These are phyloP conservation scores for Notechis scutatus DNA, from an alignment of 2,113 vertebrate species.

Conservation along the genomic window DNA sequence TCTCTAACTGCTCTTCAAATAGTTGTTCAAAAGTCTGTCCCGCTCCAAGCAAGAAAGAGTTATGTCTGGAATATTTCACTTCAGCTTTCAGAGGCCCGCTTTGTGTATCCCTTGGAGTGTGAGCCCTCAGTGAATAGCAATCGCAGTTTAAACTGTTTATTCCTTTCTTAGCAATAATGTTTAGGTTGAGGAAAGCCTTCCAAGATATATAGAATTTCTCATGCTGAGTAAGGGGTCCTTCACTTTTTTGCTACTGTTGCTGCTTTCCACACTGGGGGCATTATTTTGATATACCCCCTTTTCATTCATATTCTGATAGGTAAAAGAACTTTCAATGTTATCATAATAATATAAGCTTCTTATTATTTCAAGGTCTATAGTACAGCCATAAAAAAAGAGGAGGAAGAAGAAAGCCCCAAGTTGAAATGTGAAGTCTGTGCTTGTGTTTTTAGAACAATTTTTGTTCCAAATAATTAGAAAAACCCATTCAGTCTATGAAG, in stretches of 20 bases:
- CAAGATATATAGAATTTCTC: slow-evolving; percentile 76
- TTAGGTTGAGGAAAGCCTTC: slow-evolving; percentile 75
- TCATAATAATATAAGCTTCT: slow-evolving; percentile 66
- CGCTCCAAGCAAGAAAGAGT: slow-evolving; percentile 46
- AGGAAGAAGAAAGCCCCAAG: slow-evolving; percentile 54
- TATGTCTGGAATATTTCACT: slow-evolving; percentile 59
- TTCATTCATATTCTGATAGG: slow-evolving; percentile 56
- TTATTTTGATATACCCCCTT: slow-evolving; percentile 61
- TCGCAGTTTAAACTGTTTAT: slow-evolving; percentile 67
- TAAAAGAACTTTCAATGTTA: slow-evolving; percentile 68
- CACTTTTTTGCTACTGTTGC: slow-evolving; percentile 56
- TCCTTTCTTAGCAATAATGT: slow-evolving; percentile 77
- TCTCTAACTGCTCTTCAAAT: slow-evolving; percentile 49
- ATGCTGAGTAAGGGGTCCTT: slow-evolving; percentile 75
- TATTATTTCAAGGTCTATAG: slow-evolving; percentile 70
- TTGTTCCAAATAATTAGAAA: slow-evolving; percentile 69
- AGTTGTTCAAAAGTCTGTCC: slow-evolving; percentile 27
- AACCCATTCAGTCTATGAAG: slow-evolving; percentile 54
- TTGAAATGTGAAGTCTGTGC: slow-evolving; percentile 64
- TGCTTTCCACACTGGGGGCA: slow-evolving; percentile 62
- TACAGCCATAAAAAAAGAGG: slow-evolving; percentile 66
- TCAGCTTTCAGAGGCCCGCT: slow-evolving; percentile 53
- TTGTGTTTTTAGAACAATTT: slow-evolving; percentile 65
- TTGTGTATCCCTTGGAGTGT: slow-evolving; percentile 48
- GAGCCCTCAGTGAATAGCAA: slow-evolving; percentile 55